Conservation (phyloP, 2,797 vertebrate genomes). For the Periophthalmus magnuspinnatus region DNA sequence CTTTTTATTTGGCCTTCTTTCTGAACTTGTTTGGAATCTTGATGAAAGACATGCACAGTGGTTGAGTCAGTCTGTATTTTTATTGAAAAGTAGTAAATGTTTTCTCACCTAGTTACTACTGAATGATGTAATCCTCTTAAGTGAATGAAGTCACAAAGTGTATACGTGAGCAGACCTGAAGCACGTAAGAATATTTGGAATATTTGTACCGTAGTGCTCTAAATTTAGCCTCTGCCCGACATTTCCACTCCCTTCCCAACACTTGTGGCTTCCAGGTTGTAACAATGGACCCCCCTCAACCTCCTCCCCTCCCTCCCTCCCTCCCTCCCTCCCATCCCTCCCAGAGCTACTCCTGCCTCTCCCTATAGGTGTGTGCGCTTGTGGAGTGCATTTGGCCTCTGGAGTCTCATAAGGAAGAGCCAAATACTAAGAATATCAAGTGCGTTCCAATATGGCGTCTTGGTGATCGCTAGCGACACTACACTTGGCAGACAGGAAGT, state of each 20-base stretch:
- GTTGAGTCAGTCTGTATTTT: not conserved
- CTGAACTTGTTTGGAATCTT: not conserved
- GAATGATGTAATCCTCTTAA: conserved; percentile 44
- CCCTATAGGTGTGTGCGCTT: conserved; percentile 39
- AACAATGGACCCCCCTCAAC: conserved; percentile 77
- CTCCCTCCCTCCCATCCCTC: conserved; percentile 23
- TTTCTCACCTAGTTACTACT: not conserved
- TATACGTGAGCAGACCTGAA: conserved; percentile 68
- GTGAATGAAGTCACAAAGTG: conserved; percentile 57
- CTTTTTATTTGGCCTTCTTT: not conserved
- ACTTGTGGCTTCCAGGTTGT: conserved; percentile 75
- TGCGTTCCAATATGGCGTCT: conserved; percentile 44
- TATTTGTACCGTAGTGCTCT: conserved; percentile 72
- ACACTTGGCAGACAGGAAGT: conserved; percentile 69
- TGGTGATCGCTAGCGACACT: conserved; percentile 62
- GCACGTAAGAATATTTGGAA: conserved; percentile 75
- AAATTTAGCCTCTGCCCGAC: conserved; percentile 76
- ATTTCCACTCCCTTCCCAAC: conserved; percentile 73
- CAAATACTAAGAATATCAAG: conserved; percentile 44
- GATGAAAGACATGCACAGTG: not conserved
- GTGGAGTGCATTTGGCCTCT: conserved; percentile 58
- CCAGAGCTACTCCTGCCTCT: conserved; percentile 61
- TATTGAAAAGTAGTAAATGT: not conserved
- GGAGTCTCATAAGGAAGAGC: conserved; percentile 71
- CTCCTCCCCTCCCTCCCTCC: conserved; percentile 31